These are phyloP conservation scores for Syrrhaptes paradoxus DNA, from an alignment of 2,113 vertebrate species.

Conservation along the genomic window DNA sequence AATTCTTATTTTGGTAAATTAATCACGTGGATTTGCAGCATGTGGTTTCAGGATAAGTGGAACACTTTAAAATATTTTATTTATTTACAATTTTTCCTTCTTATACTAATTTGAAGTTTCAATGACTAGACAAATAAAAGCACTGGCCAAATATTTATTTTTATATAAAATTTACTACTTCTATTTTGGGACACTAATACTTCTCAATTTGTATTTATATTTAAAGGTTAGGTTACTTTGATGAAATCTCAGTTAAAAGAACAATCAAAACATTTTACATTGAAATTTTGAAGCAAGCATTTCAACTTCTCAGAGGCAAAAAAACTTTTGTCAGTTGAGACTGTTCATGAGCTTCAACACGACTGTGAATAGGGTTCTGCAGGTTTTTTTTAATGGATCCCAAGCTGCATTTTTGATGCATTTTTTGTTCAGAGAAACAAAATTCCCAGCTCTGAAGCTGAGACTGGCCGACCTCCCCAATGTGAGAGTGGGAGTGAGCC, in stretches of 20 bases:
- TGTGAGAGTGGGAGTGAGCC: rapidly evolving
- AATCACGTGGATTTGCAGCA: background rate
- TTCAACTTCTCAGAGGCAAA: background rate
- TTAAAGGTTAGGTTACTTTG: background rate
- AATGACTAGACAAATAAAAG: background rate
- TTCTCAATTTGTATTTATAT: background rate
- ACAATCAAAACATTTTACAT: background rate
- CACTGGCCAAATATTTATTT: background rate
- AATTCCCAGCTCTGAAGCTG: background rate
- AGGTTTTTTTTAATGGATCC: background rate
- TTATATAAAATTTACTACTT: background rate
- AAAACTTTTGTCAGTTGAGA: background rate
- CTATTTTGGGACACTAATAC: background rate
- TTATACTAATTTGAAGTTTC: background rate
- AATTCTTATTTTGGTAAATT: background rate
- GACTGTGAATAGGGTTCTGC: background rate
- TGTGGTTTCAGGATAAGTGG: background rate
- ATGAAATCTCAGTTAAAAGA: background rate
- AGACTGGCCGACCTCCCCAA: background rate
- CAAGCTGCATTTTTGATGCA: background rate
- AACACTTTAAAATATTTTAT: background rate
- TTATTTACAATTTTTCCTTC: background rate
- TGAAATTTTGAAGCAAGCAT: background rate
- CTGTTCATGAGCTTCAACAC: background rate
- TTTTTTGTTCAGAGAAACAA: background rate